Evolutionary conservation across 1,140 invertebrate species (phyloP).

Genomic region (Tyrophagus putrescentiae): DNA sequence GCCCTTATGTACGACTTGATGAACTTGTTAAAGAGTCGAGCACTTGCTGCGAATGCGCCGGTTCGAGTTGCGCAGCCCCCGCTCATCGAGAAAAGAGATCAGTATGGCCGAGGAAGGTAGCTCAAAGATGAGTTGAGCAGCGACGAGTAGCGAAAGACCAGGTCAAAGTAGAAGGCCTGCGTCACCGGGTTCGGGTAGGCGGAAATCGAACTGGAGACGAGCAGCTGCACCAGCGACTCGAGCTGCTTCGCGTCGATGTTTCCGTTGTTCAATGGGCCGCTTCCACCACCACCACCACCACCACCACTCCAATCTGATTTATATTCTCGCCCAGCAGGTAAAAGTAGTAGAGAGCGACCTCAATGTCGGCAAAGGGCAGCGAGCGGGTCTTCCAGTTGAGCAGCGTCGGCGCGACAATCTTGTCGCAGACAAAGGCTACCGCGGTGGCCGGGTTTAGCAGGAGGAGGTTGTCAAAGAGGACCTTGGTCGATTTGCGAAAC

Average conservation of each 20-base stretch:
- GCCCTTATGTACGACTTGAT: conserved; percentile 36
- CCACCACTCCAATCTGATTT: conserved; percentile 12
- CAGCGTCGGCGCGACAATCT: conserved; percentile 11
- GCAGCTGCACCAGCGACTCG: conserved; percentile 25
- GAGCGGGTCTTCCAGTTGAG: conserved; percentile 12
- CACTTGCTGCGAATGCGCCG: conserved; percentile 38
- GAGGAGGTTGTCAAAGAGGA: conserved; percentile 41
- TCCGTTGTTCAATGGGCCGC: too few relatives aligned
- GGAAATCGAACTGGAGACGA: conserved; percentile 30
- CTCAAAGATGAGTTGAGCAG: conserved; percentile 35
- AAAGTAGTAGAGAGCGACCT: conserved; percentile 40
- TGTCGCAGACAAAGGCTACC: conserved; percentile 28
- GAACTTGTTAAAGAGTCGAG: conserved; percentile 43
- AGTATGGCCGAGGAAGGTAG: conserved; percentile 17
- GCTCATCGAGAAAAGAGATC: conserved; percentile 39
- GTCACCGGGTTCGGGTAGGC: not conserved
- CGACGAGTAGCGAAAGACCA: conserved; percentile 39
- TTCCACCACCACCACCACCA: too few relatives aligned
- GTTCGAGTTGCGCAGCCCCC: conserved; percentile 38
- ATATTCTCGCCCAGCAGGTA: conserved; percentile 40
- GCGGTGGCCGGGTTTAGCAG: conserved; percentile 30
- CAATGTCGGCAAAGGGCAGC: conserved; percentile 35
- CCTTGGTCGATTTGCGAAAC: conserved; percentile 42
- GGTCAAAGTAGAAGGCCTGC: conserved; percentile 20
- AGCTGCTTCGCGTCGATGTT: conserved; percentile 11